These are phyloP conservation scores for Scolopax rusticola DNA, from an alignment of 2,797 vertebrate species.

Conservation along the genomic window DNA sequence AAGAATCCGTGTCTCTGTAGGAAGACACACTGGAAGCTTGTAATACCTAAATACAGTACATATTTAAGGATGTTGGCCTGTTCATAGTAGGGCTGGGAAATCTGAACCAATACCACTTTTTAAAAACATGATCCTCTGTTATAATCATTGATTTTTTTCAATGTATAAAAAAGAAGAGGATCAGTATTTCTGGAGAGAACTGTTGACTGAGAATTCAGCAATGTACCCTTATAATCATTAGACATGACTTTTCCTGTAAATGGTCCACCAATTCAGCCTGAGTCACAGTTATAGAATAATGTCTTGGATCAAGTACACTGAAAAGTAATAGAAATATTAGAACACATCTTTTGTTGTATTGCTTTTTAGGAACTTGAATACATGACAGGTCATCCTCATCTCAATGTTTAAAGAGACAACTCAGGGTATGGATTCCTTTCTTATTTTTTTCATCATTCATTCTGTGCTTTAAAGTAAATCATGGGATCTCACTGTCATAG, in stretches of 20 bases:
- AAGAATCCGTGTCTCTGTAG: background rate
- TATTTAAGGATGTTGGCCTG: background rate
- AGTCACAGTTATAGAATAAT: background rate
- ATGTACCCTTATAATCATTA: background rate
- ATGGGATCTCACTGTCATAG: background rate
- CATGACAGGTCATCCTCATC: background rate
- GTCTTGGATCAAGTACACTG: background rate
- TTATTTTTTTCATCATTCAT: background rate
- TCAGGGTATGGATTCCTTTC: background rate
- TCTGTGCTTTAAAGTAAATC: background rate
- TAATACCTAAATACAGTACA: background rate
- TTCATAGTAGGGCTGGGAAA: background rate
- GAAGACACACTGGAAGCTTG: background rate
- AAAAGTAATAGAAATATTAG: background rate
- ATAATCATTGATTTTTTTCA: background rate
- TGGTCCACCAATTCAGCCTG: background rate
- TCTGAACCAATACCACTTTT: background rate
- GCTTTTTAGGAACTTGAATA: background rate
- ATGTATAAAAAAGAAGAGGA: background rate
- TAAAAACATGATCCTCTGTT: background rate
- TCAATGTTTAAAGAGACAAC: background rate
- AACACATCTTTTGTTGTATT: background rate
- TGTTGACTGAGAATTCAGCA: background rate
- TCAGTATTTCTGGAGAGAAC: background rate
- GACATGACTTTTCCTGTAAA: background rate